Conservation (phyloP, 2,113 vertebrate species). For the Festucalex cinctus region DNA sequence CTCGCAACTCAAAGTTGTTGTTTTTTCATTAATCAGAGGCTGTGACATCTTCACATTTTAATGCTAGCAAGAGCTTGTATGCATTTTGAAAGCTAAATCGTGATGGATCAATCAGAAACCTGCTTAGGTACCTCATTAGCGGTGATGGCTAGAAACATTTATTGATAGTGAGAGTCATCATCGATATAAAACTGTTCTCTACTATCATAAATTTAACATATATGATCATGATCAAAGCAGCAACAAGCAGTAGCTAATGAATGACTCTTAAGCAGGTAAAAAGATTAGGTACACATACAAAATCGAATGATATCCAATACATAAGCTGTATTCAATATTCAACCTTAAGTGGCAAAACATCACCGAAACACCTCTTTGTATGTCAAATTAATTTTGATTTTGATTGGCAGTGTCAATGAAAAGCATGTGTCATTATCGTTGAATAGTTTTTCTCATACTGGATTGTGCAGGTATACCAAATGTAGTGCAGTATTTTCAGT, state of each 20-base stretch:
- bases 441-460: neutral
- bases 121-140: conserved; percentile 24
- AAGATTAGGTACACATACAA: neutral
- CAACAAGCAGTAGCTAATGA: neutral
- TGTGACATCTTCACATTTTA: neutral
- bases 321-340: neutral
- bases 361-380: neutral
- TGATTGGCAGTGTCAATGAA: neutral
- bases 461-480: neutral
- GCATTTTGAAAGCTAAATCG: conserved; percentile 6
- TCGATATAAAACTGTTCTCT: neutral
- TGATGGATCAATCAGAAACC: conserved; percentile 24
- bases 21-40: no score
- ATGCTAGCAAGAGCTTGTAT: neutral
- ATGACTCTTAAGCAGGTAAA: neutral
- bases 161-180: conserved; percentile 17
- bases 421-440: neutral
- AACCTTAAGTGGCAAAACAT: neutral
- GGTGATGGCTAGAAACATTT: conserved; percentile 2
- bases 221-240: neutral
- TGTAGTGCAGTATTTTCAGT: conserved; percentile 14
- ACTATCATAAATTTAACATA: no score
- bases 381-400: neutral
- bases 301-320: neutral
- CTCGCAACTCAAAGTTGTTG: no score